These are phyloP conservation scores for Pteropus alecto DNA, from an alignment of 2,113 vertebrate genomes.

Conservation along the genomic window DNA sequence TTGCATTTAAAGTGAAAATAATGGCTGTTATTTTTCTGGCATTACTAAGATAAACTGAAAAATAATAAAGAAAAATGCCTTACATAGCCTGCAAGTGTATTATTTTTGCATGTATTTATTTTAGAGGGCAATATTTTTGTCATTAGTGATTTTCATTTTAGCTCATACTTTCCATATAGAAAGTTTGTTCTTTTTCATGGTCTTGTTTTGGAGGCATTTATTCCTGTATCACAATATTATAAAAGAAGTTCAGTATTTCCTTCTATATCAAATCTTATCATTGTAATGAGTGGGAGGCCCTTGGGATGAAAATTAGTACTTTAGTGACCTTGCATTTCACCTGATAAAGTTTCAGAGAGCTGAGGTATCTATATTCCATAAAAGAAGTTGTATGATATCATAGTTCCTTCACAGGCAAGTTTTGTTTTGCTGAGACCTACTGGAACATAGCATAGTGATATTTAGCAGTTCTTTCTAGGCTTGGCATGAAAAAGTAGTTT, in stretches of 20 bases:
- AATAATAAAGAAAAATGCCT: constrained; percentile 78
- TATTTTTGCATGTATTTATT: constrained; percentile 60
- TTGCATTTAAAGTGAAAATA: constrained; percentile 80
- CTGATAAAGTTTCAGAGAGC: not conserved
- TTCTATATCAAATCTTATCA: not conserved
- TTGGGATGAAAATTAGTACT: not conserved
- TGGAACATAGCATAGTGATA: not conserved
- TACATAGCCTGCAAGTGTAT: constrained; percentile 66
- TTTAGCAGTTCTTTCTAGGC: not conserved
- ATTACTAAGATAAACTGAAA: constrained; percentile 78
- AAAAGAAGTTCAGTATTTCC: constrained; percentile 19
- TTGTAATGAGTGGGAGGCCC: not conserved
- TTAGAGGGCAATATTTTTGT: constrained; percentile 39
- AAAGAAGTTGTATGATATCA: not conserved
- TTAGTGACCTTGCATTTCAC: not conserved
- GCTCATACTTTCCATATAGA: not conserved
- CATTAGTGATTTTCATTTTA: not conserved
- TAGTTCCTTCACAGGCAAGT: not conserved
- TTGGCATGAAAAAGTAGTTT: not conserved
- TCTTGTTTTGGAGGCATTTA: not conserved
- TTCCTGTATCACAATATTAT: not conserved
- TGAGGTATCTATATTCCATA: not conserved
- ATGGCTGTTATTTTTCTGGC: constrained; percentile 79
- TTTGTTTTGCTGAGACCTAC: not conserved
- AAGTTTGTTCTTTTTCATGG: constrained; percentile 14